Percentiles rank a stretch among this genome's conserved stretches.
Conservation (phyloP, 2,113 vertebrate genomes). For the Corythornis cristatus region DNA sequence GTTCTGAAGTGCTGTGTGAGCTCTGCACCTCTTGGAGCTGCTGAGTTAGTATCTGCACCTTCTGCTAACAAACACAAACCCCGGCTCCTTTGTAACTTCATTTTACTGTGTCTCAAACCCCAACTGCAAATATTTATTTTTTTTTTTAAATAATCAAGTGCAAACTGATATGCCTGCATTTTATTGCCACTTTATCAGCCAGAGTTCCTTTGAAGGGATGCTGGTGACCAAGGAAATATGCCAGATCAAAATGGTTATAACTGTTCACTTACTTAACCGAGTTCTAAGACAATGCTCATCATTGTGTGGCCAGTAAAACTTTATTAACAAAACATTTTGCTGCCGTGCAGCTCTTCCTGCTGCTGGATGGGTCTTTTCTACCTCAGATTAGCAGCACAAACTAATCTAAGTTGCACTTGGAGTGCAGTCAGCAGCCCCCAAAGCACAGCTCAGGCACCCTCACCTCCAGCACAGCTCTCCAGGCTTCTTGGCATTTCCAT, state of each 20-base stretch:
- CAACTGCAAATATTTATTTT: slow-evolving; percentile 23
- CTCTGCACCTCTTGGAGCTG: slow-evolving; percentile 17
- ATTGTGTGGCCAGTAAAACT: slow-evolving; percentile 48
- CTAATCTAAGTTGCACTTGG: background rate
- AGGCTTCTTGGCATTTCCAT: background rate
- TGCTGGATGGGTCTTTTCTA: slow-evolving; percentile 3
- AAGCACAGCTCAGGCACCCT: background rate
- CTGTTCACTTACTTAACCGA: slow-evolving; percentile 59
- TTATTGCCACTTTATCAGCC: slow-evolving; percentile 62
- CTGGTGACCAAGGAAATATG: slow-evolving; percentile 50
- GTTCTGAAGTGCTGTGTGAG: background rate
- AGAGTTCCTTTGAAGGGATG: slow-evolving; percentile 49
- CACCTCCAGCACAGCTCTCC: background rate
- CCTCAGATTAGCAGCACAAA: slow-evolving; percentile 12
- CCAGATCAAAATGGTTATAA: slow-evolving; percentile 55
- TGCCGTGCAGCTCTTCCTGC: slow-evolving; percentile 33
- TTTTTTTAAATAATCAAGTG: slow-evolving; percentile 11
- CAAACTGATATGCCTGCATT: slow-evolving; percentile 66
- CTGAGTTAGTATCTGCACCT: slow-evolving; percentile 43
- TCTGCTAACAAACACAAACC: slow-evolving; percentile 12
- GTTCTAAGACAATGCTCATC: slow-evolving; percentile 67
- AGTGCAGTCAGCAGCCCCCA: background rate
- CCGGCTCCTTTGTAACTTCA: slow-evolving; percentile 22
- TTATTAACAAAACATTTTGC: slow-evolving; percentile 64
- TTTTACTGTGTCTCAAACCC: slow-evolving; percentile 33